Evolutionary conservation across 1,140 invertebrate species (phyloP).

Genomic region (Dendrolimus kikuchii): DNA sequence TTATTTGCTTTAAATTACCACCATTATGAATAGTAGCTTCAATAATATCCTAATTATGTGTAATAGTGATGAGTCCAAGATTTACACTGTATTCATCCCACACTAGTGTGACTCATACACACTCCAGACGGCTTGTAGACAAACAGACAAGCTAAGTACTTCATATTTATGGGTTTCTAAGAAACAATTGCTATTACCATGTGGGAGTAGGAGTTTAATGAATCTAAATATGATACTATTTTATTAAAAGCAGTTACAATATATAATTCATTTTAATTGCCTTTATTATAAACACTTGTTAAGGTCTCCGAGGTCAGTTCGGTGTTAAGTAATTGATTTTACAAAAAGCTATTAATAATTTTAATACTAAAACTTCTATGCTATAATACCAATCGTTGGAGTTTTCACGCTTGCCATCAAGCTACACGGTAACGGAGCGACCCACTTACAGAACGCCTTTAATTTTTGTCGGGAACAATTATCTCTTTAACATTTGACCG

Average conservation of each 20-base stretch:
- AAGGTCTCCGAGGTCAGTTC: no score
- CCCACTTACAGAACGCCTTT: constrained; percentile 61
- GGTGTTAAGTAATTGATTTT: no score
- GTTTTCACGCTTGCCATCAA: constrained; percentile 21
- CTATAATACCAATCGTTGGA: constrained; percentile 9
- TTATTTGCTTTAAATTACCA: no score
- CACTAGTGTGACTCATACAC: constrained; percentile 42
- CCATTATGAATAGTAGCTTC: no score
- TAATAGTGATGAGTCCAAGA: not conserved
- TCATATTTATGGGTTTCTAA: constrained; percentile 12
- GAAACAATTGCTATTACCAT: constrained; percentile 7
- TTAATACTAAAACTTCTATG: not conserved
- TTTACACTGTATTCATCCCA: constrained; percentile 26
- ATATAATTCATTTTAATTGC: no score
- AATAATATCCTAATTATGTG: no score
- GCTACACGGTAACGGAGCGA: constrained; percentile 32
- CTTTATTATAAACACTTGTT: no score
- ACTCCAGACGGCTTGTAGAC: constrained; percentile 39
- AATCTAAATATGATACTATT: no score
- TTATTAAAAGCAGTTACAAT: no score
- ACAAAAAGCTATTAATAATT: no score
- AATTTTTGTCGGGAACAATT: constrained; percentile 69
- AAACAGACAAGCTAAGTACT: constrained; percentile 27
- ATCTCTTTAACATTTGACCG: constrained; percentile 69
- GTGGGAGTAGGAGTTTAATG: constrained; percentile 4